Conservation (phyloP, 2,888 invertebrate genomes). For the Drosophila melanosoma region DNA sequence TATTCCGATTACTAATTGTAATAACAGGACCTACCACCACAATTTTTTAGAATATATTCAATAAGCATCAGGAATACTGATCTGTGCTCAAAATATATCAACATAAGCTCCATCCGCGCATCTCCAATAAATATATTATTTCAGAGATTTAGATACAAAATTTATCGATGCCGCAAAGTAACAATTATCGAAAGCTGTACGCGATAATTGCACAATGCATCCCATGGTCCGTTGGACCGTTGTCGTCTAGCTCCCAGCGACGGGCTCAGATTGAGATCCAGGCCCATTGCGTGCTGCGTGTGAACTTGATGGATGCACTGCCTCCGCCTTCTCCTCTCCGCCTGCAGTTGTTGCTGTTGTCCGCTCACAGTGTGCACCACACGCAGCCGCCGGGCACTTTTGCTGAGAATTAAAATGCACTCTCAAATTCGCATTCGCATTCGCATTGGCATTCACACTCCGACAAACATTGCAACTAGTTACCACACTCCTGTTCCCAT, state of each 20-base stretch:
- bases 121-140: neutral
- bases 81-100: neutral
- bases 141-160: neutral
- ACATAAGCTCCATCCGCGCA: neutral
- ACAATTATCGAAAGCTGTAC: constrained; percentile 4
- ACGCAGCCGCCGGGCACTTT: constrained; percentile 60
- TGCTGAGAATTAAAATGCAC: constrained; percentile 66
- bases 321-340: constrained; percentile 49
- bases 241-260: constrained; percentile 3
- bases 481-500: neutral
- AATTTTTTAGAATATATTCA: no score
- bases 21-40: no score
- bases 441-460: constrained; percentile 10
- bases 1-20: no score
- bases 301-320: constrained; percentile 78
- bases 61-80: neutral
- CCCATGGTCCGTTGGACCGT: constrained; percentile 27
- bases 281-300: constrained; percentile 65
- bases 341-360: constrained; percentile 2
- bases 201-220: constrained; percentile 1
- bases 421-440: constrained; percentile 32
- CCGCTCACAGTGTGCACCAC: constrained; percentile 19
- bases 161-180: neutral
- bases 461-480: constrained; percentile 25
- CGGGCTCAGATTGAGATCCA: constrained; percentile 18